Evolutionary conservation across 2,797 vertebrate genomes (phyloP).

Genomic region (Tokudaia tokunoshimensis): DNA sequence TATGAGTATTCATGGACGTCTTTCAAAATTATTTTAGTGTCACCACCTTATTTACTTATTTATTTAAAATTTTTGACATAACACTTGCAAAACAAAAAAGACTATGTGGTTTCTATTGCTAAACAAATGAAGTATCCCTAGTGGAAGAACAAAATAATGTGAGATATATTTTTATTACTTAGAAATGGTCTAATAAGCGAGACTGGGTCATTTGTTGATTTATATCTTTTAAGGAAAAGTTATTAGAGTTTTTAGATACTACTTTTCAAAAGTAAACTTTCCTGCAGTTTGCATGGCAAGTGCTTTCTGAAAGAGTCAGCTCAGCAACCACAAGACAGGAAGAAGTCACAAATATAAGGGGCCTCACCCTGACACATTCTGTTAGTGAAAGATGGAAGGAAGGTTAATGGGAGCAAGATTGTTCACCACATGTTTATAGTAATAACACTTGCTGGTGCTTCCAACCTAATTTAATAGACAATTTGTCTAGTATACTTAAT

Average conservation of each 20-base stretch:
- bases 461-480: constrained; percentile 14
- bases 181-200: not conserved
- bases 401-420: not conserved
- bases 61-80: constrained; percentile 52
- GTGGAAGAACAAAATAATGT: not conserved
- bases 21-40: not conserved
- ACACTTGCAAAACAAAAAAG: not conserved
- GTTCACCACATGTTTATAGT: not conserved
- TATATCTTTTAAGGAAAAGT: not conserved
- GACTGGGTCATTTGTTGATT: not conserved
- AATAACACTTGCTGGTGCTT: constrained; percentile 30
- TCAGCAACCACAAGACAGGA: not conserved
- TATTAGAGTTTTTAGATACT: not conserved
- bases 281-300: not conserved
- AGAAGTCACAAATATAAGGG: not conserved
- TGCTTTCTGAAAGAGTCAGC: not conserved
- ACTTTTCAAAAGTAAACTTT: constrained; percentile 38
- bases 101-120: constrained; percentile 12
- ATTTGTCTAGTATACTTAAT: not conserved
- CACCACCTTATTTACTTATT: not conserved
- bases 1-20: not conserved
- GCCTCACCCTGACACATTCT: not conserved
- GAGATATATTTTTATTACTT: not conserved
- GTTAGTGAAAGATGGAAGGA: not conserved
- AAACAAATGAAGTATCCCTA: not conserved